phyloP scores from a whole-genome alignment of 2,113 vertebrate genomes.

The Pterocles burchelli region DNA sequence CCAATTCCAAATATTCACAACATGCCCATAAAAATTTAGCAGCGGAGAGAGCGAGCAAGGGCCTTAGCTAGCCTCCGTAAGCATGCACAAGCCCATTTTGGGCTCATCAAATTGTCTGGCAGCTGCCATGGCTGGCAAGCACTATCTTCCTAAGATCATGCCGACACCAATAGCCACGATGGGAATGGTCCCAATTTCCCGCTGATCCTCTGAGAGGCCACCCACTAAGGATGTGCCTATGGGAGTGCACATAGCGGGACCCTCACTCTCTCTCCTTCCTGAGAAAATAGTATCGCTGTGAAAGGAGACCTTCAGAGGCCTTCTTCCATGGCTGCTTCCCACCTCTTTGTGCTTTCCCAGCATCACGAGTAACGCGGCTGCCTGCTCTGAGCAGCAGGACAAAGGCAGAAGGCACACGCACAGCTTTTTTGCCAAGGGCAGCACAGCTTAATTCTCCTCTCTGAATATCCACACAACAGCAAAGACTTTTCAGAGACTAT shows the following conservation, averaged over 20 bases:
- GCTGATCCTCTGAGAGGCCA: neutral
- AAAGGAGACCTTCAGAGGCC: neutral
- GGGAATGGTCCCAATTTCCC: neutral
- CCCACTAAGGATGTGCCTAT: neutral
- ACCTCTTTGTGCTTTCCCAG: neutral
- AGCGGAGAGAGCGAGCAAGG: neutral
- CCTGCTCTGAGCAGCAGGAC: neutral
- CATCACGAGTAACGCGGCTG: accelerated
- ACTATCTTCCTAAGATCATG: neutral
- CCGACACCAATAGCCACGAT: neutral
- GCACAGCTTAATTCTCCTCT: neutral
- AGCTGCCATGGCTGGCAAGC: neutral
- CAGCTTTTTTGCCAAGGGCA: neutral
- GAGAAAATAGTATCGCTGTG: neutral
- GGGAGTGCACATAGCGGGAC: neutral
- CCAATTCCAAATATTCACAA: neutral
- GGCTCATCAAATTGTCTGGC: neutral
- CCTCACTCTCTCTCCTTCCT: neutral
- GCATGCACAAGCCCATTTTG: neutral
- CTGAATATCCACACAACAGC: neutral
- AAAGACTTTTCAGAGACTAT: neutral
- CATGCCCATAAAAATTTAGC: neutral
- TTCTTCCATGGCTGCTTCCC: neutral
- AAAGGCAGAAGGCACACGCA: neutral
- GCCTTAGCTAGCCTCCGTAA: neutral